Conservation (phyloP, 92 coral and sea anemone genomes). For the Virgularia gustaviana region DNA sequence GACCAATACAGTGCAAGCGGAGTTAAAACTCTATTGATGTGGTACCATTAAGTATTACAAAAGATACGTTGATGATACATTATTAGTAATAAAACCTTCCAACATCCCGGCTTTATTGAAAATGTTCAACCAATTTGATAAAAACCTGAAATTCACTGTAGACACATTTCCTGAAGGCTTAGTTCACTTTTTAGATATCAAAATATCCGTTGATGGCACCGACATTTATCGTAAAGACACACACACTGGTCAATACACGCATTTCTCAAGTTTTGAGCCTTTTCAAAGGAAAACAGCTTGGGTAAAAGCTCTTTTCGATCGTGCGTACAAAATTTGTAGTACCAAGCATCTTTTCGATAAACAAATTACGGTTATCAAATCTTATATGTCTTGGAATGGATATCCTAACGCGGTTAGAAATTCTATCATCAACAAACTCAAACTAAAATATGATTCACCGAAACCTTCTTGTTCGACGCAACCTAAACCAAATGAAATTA, state of each 20-base stretch:
- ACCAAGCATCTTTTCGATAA: background rate
- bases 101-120: background rate
- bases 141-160: slow-evolving; percentile 7
- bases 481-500: too few species aligned
- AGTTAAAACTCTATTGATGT: slow-evolving; percentile 23
- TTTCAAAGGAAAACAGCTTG: slow-evolving; percentile 29
- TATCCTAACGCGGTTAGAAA: background rate
- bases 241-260: slow-evolving; percentile 26
- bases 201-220: slow-evolving; percentile 2
- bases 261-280: slow-evolving; percentile 22
- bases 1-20: too few species aligned
- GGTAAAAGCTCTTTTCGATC: slow-evolving; percentile 31
- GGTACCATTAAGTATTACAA: slow-evolving; percentile 12
- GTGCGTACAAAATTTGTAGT: slow-evolving; percentile 28
- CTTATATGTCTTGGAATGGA: slow-evolving; percentile 7
- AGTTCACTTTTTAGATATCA: slow-evolving; percentile 32
- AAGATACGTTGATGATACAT: slow-evolving; percentile 3
- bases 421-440: background rate
- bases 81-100: too few species aligned
- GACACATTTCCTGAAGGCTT: slow-evolving; percentile 15
- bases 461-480: too few species aligned
- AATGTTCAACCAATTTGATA: background rate
- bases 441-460: too few species aligned
- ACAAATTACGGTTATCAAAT: slow-evolving; percentile 20
- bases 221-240: slow-evolving; percentile 37